These are phyloP conservation scores for Elgaria multicarinata DNA, from an alignment of 2,113 vertebrate genomes.

Conservation along the genomic window DNA sequence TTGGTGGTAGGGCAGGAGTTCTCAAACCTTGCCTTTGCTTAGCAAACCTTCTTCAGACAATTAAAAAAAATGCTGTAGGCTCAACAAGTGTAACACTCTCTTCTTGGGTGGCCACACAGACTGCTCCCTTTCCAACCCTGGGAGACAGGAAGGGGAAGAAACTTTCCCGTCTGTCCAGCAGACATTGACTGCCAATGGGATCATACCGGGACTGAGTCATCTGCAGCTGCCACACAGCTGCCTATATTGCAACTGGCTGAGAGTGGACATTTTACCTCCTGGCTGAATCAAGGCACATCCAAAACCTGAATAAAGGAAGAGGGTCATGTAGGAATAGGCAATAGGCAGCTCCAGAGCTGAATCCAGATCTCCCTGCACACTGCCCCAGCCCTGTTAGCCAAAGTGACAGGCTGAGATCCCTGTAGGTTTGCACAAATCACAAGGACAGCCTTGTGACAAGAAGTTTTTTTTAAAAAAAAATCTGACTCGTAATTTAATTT, in stretches of 20 bases:
- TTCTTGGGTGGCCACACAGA: not conserved
- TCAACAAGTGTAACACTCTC: not conserved
- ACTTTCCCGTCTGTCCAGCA: not conserved
- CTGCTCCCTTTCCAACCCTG: not conserved
- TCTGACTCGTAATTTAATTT: not conserved
- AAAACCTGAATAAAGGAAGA: not conserved
- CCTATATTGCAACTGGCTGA: not conserved
- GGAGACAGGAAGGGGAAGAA: conserved; percentile 14
- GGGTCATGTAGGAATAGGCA: not conserved
- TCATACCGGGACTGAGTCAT: conserved; percentile 3
- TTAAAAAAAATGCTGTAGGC: not conserved
- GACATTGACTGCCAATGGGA: not conserved
- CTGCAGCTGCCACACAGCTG: conserved; percentile 10
- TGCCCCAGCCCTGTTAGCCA: not conserved
- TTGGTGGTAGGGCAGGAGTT: not conserved
- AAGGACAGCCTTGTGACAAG: not conserved
- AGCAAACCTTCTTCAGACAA: not conserved
- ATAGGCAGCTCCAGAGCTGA: not conserved
- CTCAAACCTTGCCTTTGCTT: conserved; percentile 7
- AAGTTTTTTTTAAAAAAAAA: not conserved
- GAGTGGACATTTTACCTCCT: not conserved
- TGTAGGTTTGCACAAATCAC: not conserved
- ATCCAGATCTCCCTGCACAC: not conserved
- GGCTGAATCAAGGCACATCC: not conserved
- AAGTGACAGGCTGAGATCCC: not conserved